Conservation (phyloP, 2,113 vertebrate species). For the Zapornia atra region DNA sequence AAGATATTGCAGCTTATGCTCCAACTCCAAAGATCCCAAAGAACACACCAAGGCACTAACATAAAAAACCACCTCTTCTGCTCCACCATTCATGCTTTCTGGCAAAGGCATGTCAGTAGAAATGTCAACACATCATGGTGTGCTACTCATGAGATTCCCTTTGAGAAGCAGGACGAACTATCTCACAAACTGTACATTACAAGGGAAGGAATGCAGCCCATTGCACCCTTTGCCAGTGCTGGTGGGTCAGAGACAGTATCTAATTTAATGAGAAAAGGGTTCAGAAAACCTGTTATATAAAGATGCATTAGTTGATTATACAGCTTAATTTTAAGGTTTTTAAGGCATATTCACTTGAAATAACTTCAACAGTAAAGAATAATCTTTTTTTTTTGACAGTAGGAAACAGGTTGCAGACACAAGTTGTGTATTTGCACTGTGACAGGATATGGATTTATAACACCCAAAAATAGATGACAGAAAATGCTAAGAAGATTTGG, state of each 20-base stretch:
- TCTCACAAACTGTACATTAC: background rate
- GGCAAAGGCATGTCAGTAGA: background rate
- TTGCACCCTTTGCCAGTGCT: background rate
- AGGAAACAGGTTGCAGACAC: background rate
- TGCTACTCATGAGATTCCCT: background rate
- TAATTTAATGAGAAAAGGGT: background rate
- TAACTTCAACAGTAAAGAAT: background rate
- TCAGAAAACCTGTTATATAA: background rate
- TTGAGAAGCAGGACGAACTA: background rate
- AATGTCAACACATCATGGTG: background rate
- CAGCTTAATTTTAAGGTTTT: background rate
- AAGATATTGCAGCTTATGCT: background rate
- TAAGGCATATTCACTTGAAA: background rate
- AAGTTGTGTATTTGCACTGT: background rate
- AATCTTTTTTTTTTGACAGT: background rate
- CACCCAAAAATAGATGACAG: background rate
- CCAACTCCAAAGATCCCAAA: background rate
- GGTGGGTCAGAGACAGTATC: background rate
- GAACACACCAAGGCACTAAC: background rate
- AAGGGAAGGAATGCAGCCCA: background rate
- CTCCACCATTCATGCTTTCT: background rate
- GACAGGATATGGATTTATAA: background rate
- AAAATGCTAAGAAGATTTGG: background rate
- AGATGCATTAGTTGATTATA: background rate
- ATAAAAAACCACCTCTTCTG: background rate